These are phyloP conservation scores for Oryzias celebensis DNA, from an alignment of 2,113 vertebrate genomes.

Conservation along the genomic window DNA sequence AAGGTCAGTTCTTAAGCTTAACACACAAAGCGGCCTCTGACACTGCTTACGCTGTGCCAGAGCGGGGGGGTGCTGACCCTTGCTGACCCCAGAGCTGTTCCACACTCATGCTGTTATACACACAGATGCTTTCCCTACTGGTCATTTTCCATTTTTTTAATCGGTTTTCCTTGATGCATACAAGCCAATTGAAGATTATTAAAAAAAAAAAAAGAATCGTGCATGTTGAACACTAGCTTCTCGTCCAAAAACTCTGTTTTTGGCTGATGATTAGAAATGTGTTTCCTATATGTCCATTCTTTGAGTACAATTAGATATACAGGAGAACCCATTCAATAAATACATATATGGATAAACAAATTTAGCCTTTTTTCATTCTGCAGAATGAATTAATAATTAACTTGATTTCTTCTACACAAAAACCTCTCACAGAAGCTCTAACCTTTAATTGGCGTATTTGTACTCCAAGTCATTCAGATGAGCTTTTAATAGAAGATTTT, in stretches of 20 bases:
- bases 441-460: conserved; percentile 37
- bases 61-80: conserved; percentile 1
- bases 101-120: conserved; percentile 15
- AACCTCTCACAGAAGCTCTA: conserved; percentile 23
- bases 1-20: conserved; percentile 32
- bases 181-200: not conserved
- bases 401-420: not conserved
- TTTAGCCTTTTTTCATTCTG: not conserved
- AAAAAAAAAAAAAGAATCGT: too few species aligned
- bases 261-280: not conserved
- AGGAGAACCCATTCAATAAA: not conserved
- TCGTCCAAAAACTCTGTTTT: not conserved
- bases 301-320: not conserved
- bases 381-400: too few species aligned
- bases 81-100: conserved; percentile 33
- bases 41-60: conserved; percentile 10
- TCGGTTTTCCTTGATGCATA: conserved; percentile 15
- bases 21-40: conserved; percentile 49
- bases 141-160: conserved; percentile 14
- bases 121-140: not conserved
- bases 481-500: conserved; percentile 51
- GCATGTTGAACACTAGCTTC: too few species aligned
- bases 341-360: not conserved
- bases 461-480: conserved; percentile 39
- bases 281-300: not conserved